Evolutionary conservation across 2,113 vertebrate genomes (phyloP).

Genomic region (Platichthys stellatus): DNA sequence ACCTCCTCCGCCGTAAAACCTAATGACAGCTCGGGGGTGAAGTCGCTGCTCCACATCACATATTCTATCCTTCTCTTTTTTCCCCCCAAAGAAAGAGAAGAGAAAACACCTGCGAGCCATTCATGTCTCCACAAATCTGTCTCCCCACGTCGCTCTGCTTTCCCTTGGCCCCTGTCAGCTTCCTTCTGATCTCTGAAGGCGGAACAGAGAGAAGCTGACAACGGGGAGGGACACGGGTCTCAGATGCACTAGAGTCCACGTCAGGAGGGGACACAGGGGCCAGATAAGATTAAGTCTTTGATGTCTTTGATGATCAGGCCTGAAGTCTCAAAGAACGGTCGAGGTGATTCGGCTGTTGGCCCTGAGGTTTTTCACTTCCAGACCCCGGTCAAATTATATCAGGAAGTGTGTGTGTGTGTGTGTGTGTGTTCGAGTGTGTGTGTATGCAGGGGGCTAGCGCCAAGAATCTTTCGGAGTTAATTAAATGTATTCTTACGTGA

Average conservation of each 20-base stretch:
- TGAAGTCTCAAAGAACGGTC: conserved; percentile 20
- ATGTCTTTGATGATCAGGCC: conserved; percentile 31
- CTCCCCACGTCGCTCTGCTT: conserved; percentile 18
- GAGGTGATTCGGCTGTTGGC: neutral
- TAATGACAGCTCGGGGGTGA: conserved; percentile 56
- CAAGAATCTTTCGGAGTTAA: conserved; percentile 10
- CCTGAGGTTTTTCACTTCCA: too few relatives aligned
- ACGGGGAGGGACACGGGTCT: conserved; percentile 35
- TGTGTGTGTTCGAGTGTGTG: neutral
- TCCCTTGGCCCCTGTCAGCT: conserved; percentile 43
- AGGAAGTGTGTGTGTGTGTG: neutral
- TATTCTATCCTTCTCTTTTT: conserved; percentile 39
- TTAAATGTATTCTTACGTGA: conserved; percentile 14
- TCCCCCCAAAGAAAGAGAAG: conserved; percentile 11
- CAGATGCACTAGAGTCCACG: conserved; percentile 49
- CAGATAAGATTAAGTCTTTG: conserved; percentile 50
- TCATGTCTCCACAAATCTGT: conserved; percentile 68
- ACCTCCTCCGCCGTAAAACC: conserved; percentile 63
- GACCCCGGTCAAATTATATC: too few relatives aligned
- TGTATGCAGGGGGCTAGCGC: neutral
- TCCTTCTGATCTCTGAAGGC: conserved; percentile 49
- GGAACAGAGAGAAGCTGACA: conserved; percentile 48
- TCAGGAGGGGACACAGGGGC: conserved; percentile 42
- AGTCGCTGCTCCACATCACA: conserved; percentile 36
- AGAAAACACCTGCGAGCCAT: conserved; percentile 75